Base-by-base conservation (phyloP, 2,797 vertebrate genomes). In the Rachycentron canadum region DNA sequence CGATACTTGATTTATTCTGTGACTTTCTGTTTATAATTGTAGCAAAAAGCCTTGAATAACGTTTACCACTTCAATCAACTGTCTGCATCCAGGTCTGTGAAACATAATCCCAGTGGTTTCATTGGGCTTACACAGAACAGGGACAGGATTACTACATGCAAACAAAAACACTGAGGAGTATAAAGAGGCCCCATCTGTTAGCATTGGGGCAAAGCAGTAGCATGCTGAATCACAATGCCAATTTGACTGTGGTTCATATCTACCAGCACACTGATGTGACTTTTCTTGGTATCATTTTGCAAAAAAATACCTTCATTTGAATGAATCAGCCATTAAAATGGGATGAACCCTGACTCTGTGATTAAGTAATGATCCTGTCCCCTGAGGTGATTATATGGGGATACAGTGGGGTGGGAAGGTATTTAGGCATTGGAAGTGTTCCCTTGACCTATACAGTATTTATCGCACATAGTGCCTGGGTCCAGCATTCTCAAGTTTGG, bases 51-150 rank as follows among this genome's bases (percentile, higher is more conserved):
- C 74, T 89, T 85, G 60, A 69, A 81, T 38, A 79, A 89, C 87
- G 81, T 84, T 85, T 60, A 77, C 12, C 25, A 45, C 52, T 52
- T 59, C 23, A 47, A 32, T 58, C 63, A 28, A 32, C 25, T 36
- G 70, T 13, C 61, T 43, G 34, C 7, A 53, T 58, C 57, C 28
- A 38, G 38, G 53, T 26, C 71, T 49, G 63, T 19, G 52, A 40
- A 30, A 8, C 76, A 56, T 87, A 87, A 88, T 90, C 86, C 83
- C 76, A 75, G 74, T 65, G 59, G 72, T 77, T 52, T 76, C 47
- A 36, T 73, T 50, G 23, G 47, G 21, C n/a, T 49, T 23, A 49
- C 21, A 4, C 47, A 50, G 49, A 50, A 36, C 72, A 45, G 68
- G 57, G 81, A 56, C 59, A 1, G 82, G 67, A 87, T 87, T 89